Percentiles rank a stretch among this genome's conserved stretches.
Conservation (phyloP, 2,888 invertebrate genomes). For the Pheosia gnoma region DNA sequence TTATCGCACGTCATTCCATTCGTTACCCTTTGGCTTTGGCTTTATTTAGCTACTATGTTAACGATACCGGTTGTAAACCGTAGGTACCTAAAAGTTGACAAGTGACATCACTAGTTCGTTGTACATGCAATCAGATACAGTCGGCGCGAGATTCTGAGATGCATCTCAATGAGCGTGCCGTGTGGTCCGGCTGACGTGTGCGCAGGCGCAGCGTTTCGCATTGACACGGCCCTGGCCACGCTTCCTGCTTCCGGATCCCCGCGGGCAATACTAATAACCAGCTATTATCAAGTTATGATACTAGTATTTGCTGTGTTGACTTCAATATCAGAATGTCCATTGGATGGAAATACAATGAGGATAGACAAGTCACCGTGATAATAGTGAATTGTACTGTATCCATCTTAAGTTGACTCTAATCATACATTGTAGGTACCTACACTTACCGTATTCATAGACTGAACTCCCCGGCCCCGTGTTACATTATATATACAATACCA, state of each 20-base stretch:
- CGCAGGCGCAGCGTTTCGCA: constrained; percentile 48
- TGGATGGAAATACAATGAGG: not conserved
- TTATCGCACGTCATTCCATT: too few species aligned
- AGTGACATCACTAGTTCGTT: constrained; percentile 49
- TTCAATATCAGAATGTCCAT: constrained; percentile 4
- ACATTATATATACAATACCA: too few species aligned
- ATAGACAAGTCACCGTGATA: not conserved
- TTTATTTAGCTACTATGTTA: not conserved
- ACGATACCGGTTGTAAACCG: constrained; percentile 10
- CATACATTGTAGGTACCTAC: too few species aligned
- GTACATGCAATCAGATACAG: constrained; percentile 42
- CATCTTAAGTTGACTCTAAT: not conserved
- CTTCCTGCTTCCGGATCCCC: constrained; percentile 77
- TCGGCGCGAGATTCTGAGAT: constrained; percentile 36
- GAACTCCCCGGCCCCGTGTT: too few species aligned
- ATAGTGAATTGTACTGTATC: not conserved
- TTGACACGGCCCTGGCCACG: constrained; percentile 55
- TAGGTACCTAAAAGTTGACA: constrained; percentile 37
- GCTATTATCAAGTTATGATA: constrained; percentile 41
- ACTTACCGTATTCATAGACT: too few species aligned
- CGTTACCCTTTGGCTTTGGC: too few species aligned
- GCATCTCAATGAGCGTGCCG: constrained; percentile 56
- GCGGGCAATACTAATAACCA: constrained; percentile 69
- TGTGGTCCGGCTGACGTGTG: constrained; percentile 44
- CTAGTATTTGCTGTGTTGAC: constrained; percentile 6